Percentiles rank a stretch among this genome's conserved stretches.
These are phyloP conservation scores for Esox lucius DNA, from an alignment of 2,797 vertebrate genomes.

Conservation along the genomic window DNA sequence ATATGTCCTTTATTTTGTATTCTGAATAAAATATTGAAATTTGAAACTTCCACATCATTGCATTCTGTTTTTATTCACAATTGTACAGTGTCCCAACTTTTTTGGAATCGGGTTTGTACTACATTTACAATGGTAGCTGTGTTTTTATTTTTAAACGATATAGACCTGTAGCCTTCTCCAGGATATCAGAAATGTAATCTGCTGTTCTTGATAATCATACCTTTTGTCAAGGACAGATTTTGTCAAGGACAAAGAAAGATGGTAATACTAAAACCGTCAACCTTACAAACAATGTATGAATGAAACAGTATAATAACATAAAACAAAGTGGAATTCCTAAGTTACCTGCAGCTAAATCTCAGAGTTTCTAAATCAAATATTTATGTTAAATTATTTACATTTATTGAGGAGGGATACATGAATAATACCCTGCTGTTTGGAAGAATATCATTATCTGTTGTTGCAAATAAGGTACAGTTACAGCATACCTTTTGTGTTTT, in stretches of 20 bases:
- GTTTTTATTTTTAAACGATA: not conserved
- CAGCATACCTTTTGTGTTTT: not conserved
- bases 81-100: too few relatives aligned
- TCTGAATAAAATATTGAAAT: too few relatives aligned
- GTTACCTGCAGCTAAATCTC: not conserved
- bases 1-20: too few relatives aligned
- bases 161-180: not conserved
- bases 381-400: not conserved
- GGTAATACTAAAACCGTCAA: not conserved
- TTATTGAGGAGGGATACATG: not conserved
- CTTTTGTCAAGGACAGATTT: not conserved
- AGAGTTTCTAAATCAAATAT: not conserved
- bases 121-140: too few relatives aligned
- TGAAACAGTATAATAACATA: too few relatives aligned
- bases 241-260: not conserved
- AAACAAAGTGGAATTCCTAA: not conserved
- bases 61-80: too few relatives aligned
- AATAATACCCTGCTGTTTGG: not conserved
- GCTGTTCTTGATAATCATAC: not conserved
- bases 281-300: not conserved
- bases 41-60: too few relatives aligned
- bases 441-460: not conserved
- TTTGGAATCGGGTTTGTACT: too few relatives aligned
- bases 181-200: not conserved
- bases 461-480: too few relatives aligned